Evolutionary conservation across 2,113 vertebrate species (phyloP).

Genomic region (Lophochroa leadbeateri): DNA sequence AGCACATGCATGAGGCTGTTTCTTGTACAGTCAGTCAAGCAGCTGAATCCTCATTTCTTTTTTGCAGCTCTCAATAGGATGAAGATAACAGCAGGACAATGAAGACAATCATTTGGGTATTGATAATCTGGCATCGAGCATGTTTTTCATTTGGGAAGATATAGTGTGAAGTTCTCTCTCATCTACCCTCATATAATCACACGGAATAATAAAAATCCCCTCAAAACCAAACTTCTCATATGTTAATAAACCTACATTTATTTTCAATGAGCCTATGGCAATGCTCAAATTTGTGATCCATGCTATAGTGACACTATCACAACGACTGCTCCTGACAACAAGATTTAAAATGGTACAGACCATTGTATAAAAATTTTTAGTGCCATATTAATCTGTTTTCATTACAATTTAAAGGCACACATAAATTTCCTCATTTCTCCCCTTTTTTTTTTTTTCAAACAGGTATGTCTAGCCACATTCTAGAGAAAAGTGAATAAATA

Average conservation of each 20-base stretch:
- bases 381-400: background rate
- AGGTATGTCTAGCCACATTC: background rate
- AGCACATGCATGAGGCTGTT: background rate
- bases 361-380: background rate
- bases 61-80: slow-evolving; percentile 71
- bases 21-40: background rate
- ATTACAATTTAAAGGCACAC: background rate
- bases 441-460: background rate
- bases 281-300: background rate
- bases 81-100: slow-evolving; percentile 54
- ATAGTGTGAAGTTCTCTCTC: background rate
- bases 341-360: background rate
- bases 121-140: background rate
- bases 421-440: background rate
- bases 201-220: background rate
- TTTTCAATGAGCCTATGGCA: background rate
- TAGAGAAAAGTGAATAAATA: background rate
- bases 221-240: background rate
- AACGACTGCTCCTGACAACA: background rate
- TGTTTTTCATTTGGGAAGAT: background rate
- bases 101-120: slow-evolving; percentile 44
- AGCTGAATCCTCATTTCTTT: slow-evolving; percentile 25
- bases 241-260: background rate
- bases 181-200: background rate
- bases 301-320: background rate